These are phyloP conservation scores for Halcyon senegalensis DNA, from an alignment of 2,113 vertebrate genomes.

Conservation along the genomic window DNA sequence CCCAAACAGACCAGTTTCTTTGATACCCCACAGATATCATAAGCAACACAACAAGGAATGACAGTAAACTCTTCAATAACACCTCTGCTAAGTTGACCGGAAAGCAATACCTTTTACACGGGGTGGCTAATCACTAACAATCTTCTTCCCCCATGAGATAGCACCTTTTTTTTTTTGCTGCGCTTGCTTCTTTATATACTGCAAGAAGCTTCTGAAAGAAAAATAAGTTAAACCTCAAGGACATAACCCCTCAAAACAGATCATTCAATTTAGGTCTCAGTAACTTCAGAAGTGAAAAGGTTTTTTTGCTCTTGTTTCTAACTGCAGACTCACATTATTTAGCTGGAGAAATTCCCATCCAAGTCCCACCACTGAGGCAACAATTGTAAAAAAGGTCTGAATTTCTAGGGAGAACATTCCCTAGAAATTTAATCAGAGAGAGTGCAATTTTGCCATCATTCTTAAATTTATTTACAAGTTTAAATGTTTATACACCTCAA, in stretches of 20 bases:
- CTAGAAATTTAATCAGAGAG: background rate
- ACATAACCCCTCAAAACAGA: background rate
- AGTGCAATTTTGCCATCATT: background rate
- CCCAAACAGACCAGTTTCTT: background rate
- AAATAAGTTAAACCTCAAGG: background rate
- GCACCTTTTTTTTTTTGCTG: background rate
- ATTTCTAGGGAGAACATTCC: background rate
- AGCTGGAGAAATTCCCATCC: background rate
- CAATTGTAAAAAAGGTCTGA: background rate
- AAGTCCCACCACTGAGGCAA: background rate
- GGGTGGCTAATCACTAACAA: background rate
- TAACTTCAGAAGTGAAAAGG: background rate
- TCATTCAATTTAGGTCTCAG: background rate
- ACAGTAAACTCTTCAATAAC: background rate
- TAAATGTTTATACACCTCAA: conserved; percentile 59
- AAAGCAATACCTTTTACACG: background rate
- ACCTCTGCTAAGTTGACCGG: background rate
- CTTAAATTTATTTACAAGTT: conserved; percentile 70
- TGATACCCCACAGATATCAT: accelerated
- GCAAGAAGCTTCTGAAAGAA: background rate
- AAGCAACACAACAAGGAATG: background rate
- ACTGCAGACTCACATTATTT: background rate
- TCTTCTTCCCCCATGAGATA: background rate
- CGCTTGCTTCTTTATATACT: background rate
- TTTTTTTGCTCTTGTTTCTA: background rate